phyloP scores from a whole-genome alignment of 2,113 vertebrate species.

The Paradoxurus hermaphroditus region DNA sequence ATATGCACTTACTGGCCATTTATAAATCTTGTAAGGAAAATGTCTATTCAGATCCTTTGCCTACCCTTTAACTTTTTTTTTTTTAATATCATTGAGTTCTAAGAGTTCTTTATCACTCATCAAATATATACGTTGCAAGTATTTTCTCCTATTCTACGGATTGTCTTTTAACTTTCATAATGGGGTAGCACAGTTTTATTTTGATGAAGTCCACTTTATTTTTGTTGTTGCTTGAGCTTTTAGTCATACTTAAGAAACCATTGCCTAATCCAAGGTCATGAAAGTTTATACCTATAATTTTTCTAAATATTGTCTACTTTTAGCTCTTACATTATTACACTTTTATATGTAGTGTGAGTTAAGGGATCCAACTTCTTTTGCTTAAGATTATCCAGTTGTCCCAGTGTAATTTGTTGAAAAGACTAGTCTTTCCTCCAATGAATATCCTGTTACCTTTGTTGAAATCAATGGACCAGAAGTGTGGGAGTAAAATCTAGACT shows the following conservation, averaged over 20 bases:
- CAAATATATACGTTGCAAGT: neutral
- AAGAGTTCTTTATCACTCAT: neutral
- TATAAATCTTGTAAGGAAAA: neutral
- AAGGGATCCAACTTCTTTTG: neutral
- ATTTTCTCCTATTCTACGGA: neutral
- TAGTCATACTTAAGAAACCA: neutral
- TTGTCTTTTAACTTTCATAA: neutral
- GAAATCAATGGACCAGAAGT: neutral
- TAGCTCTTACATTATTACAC: neutral
- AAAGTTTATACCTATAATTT: neutral
- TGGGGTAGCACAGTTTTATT: neutral
- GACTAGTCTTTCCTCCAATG: neutral
- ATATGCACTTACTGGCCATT: neutral
- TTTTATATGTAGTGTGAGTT: neutral
- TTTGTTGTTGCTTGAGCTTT: neutral
- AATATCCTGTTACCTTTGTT: neutral
- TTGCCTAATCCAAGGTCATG: neutral
- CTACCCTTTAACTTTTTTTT: neutral
- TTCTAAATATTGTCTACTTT: neutral
- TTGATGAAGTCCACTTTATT: neutral
- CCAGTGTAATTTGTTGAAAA: neutral
- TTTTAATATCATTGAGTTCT: neutral
- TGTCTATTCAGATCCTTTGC: neutral
- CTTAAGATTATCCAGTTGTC: neutral
- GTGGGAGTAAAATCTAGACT: neutral